phyloP scores from a whole-genome alignment of 2,888 invertebrate genomes.

The Pachycephus smyrnensis region DNA sequence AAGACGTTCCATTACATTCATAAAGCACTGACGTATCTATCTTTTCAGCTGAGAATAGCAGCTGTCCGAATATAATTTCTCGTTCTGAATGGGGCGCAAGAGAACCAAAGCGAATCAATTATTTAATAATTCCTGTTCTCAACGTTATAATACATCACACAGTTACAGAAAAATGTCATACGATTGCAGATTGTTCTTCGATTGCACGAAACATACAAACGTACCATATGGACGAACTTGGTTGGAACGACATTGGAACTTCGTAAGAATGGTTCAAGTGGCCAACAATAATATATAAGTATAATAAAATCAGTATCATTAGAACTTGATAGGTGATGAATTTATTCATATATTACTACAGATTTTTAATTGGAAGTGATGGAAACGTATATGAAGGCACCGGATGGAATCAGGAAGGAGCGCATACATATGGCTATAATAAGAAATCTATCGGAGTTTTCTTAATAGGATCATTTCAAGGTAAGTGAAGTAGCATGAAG shows the following conservation, averaged over 20 bases:
- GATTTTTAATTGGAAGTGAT: conserved; percentile 75
- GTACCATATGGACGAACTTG: conserved; percentile 68
- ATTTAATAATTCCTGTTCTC: conserved; percentile 70
- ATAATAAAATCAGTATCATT: not conserved
- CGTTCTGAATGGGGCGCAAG: conserved; percentile 74
- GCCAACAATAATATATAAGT: not conserved
- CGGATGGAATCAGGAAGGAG: conserved; percentile 74
- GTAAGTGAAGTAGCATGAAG: conserved; percentile 31
- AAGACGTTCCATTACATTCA: no score
- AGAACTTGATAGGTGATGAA: not conserved
- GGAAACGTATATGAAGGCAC: conserved; percentile 76
- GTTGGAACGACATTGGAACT: conserved; percentile 72
- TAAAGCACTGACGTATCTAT: no score
- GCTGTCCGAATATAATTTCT: conserved; percentile 70
- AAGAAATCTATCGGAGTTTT: conserved; percentile 73
- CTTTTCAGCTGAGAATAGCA: conserved; percentile 3
- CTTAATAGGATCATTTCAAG: conserved; percentile 69
- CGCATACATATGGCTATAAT: conserved; percentile 74
- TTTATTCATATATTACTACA: conserved; percentile 41
- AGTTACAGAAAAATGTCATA: conserved; percentile 68
- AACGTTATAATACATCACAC: conserved; percentile 73
- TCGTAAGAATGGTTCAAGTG: conserved; percentile 67
- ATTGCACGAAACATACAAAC: conserved; percentile 67
- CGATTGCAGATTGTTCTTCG: conserved; percentile 65
- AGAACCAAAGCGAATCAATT: conserved; percentile 68